phyloP scores from a whole-genome alignment of 2,888 invertebrate species.

The Escarpia spicata region DNA sequence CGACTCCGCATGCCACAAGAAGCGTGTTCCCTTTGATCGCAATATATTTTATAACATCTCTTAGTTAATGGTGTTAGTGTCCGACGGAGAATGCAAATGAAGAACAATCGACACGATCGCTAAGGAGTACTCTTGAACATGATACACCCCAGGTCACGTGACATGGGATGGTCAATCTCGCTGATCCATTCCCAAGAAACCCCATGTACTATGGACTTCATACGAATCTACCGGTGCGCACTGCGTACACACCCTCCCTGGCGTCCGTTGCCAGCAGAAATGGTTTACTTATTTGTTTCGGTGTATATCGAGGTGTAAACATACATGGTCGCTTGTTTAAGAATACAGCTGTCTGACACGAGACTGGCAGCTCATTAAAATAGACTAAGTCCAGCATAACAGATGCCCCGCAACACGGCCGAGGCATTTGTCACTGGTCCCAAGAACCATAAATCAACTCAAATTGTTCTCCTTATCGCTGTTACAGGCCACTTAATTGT shows the following conservation, averaged over 20 bases:
- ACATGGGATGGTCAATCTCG: not conserved
- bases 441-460: not conserved
- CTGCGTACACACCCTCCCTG: not conserved
- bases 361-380: not conserved
- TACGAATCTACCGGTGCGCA: not conserved
- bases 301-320: slow-evolving; percentile 4
- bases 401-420: not conserved
- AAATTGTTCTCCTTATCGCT: not conserved
- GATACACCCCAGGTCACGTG: not conserved
- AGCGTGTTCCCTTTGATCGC: too few relatives aligned
- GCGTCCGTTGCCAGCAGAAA: not conserved
- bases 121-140: too few relatives aligned
- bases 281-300: slow-evolving; percentile 9
- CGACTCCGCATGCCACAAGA: too few relatives aligned
- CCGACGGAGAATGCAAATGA: too few relatives aligned
- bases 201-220: not conserved
- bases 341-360: not conserved
- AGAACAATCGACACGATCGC: too few relatives aligned
- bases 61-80: too few relatives aligned
- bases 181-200: not conserved
- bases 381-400: not conserved
- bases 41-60: too few relatives aligned
- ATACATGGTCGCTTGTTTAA: not conserved
- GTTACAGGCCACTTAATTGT: not conserved
- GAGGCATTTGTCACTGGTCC: not conserved